Conservation (phyloP, 1,140 invertebrate genomes). For the Prorops nasuta region DNA sequence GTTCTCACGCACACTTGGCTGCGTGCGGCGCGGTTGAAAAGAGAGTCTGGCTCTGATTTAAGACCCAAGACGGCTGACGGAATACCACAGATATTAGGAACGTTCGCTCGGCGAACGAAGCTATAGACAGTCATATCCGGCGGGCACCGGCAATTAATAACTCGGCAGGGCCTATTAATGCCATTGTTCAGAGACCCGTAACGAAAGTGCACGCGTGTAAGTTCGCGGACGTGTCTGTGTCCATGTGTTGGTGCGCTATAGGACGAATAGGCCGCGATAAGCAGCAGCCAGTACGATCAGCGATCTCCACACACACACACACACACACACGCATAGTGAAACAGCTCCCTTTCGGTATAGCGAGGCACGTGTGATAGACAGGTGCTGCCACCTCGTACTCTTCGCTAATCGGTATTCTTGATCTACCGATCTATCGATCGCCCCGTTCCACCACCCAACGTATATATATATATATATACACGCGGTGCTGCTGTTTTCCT, state of each 20-base stretch:
- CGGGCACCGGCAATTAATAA: conserved; percentile 55
- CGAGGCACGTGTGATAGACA: conserved; percentile 31
- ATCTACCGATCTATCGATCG: conserved; percentile 45
- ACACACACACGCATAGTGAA: no score
- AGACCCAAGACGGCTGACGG: conserved; percentile 22
- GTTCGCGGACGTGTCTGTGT: conserved; percentile 19
- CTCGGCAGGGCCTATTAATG: conserved; percentile 55
- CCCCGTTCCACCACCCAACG: conserved; percentile 17
- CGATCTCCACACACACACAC: no score
- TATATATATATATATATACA: no score
- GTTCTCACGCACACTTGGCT: conserved; percentile 21
- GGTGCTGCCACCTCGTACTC: conserved; percentile 48
- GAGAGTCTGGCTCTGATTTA: conserved; percentile 16
- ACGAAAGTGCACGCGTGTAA: conserved; percentile 38
- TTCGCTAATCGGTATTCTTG: conserved; percentile 38
- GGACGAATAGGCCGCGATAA: conserved; percentile 1
- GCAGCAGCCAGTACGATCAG: no score
- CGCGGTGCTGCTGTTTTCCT: not conserved
- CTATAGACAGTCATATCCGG: conserved; percentile 56
- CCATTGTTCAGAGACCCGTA: conserved; percentile 57
- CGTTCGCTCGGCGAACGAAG: conserved; percentile 37
- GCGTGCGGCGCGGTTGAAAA: conserved; percentile 1
- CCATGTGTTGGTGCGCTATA: conserved; percentile 24
- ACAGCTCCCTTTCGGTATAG: no score
- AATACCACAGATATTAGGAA: conserved; percentile 40